Evolutionary conservation across 2,888 invertebrate species (phyloP), one percentile per base, ranked within the genome.

Genomic region (Limnephilus rhombicus): DNA sequence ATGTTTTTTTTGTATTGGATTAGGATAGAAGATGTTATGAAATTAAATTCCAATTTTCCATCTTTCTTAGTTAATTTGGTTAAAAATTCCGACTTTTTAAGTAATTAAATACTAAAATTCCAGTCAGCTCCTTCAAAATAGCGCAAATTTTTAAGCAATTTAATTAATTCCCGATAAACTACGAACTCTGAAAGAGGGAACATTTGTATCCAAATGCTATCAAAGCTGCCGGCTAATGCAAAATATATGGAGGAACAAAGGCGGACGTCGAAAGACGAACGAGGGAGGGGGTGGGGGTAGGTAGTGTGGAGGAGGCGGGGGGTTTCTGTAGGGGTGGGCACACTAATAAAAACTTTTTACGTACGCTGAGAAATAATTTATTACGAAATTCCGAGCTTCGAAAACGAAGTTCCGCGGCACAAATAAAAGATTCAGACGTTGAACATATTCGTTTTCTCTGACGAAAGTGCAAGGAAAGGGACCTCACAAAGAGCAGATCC

Each of bases 321-420:
- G 24, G 82, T 68, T 24, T 24, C 24, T 24, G 68, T 68, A 24
- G 24, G 68, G n/a, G 68, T 24, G 34, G 45, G 82, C 15, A 89
- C 31, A 53, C 81, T 90, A 90, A 90, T 90, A 90, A 90, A 90
- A 90, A 90, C 81, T 90, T 90, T 90, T 90, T 90, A 45, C 82
- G 83, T 85, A 90, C 85, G 90, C 82, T 85, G 90, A 34, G 82
- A 89, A 90, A 90, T 90, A 90, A 90, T 85, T 90, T 90, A 90
- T 90, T 85, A 85, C 85, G 24, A 53, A 90, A 80, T 90, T 90
- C 85, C 90, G 53, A 80, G 90, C 90, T 85, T 81, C 49, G 68
- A 34, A 80, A 90, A 90, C 85, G 85, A 90, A 90, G 83, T 90
- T 90, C 90, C 24, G 80, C 24, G 11, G 85, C 34, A 34, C 85